Base-by-base conservation (phyloP, 2,888 invertebrate genomes). In the Xanthia togata region DNA sequence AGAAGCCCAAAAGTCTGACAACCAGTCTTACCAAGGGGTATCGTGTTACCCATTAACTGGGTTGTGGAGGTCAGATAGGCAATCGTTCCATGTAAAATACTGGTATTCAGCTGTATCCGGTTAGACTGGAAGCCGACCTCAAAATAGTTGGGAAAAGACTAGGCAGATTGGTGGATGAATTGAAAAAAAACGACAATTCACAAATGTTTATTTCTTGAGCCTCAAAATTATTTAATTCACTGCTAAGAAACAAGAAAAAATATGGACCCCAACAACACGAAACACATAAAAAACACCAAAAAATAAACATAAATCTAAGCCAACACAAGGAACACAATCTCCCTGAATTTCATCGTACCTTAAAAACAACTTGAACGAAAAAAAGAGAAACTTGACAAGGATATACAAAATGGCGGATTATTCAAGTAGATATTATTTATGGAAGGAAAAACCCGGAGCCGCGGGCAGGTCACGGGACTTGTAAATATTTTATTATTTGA, bases 391-490 rank as follows among this genome's bases (percentile, higher is more conserved):
- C 82, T 73, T 62, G 67, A 70, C 75, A 68, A 44, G 57, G 44
- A 63, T 59, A 67, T 17, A 85, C 69, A 85, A 87, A 82, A 80
- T 81, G 76, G 76, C 64, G 78, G 82, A 87, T 88, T 87, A 90
- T 89, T 87, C 86, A 89, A 79, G 78, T 77, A 75, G 77, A 86
- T 79, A 80, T 87, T 89, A 90, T 89, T 89, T 88, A 89, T 90
- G 82, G 70, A 81, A 69, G 76, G 73, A 70, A 73, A 82, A 81
- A 79, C 72, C 70, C 57, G 35, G 69, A 74, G 68, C 44, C 44
- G 78, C 73, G 75, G 76, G 47, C 57, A 60, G 73, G 70, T 69
- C 74, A 67, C 62, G 68, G 72, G 41, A 64, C 60, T 65, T 73
- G 76, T 87, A 78, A 79, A 85, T 88, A 84, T 80, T 84, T 84